These are phyloP conservation scores for Callaeas wilsoni DNA, from an alignment of 2,113 vertebrate species.

Conservation along the genomic window DNA sequence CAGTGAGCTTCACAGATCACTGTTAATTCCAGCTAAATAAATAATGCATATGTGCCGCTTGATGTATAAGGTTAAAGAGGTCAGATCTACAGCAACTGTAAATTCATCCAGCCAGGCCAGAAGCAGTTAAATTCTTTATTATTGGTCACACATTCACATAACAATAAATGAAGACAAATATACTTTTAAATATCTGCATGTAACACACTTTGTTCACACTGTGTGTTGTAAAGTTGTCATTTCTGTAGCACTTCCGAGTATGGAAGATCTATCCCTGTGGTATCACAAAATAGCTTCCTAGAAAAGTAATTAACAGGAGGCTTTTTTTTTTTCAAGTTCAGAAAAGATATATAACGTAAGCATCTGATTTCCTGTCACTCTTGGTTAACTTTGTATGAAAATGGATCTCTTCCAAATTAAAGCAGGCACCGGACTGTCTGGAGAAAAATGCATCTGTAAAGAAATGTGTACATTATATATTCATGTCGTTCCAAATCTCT, in stretches of 20 bases:
- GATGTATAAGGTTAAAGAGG: constrained; percentile 27
- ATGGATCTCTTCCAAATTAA: constrained; percentile 76
- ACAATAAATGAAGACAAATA: constrained; percentile 44
- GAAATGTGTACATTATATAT: constrained; percentile 58
- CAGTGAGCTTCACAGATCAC: constrained; percentile 3
- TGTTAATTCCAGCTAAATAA: constrained; percentile 60
- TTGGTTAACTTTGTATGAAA: constrained; percentile 76
- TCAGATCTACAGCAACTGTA: constrained; percentile 15
- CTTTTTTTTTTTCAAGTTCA: constrained; percentile 38
- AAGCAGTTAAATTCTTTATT: constrained; percentile 22
- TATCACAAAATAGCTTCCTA: constrained; percentile 69
- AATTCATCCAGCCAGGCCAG: neutral
- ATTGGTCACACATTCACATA: constrained; percentile 10
- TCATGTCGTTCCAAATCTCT: constrained; percentile 43
- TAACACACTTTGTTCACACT: constrained; percentile 6
- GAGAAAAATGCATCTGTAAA: constrained; percentile 59
- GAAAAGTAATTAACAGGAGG: constrained; percentile 71
- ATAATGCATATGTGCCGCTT: neutral
- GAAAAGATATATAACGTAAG: constrained; percentile 62
- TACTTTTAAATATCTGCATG: constrained; percentile 1
- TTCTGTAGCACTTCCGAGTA: constrained; percentile 11
- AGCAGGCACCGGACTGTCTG: constrained; percentile 69
- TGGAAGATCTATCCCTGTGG: constrained; percentile 42
- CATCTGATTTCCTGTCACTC: constrained; percentile 70
- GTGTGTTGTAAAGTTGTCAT: constrained; percentile 14